A percentile compares a stretch with the other conserved stretches of the same genome.
Conservation (phyloP, 2,113 vertebrate species). For the Sander lucioperca region DNA sequence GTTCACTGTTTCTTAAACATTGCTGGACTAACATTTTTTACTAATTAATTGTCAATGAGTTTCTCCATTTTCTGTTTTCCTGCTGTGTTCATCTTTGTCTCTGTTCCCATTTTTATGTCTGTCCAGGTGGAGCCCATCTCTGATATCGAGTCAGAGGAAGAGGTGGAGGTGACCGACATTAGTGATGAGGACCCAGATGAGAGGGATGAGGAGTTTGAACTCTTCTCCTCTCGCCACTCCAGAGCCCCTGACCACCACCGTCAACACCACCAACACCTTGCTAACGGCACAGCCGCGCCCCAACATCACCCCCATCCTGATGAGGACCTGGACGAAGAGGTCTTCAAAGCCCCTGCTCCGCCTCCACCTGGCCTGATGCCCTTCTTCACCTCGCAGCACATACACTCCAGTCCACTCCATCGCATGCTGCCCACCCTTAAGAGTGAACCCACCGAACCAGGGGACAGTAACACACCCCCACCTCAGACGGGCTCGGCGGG, state of each 20-base stretch:
- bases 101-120: background rate
- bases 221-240: slow-evolving; percentile 67
- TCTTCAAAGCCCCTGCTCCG: slow-evolving; percentile 91
- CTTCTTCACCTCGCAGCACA: slow-evolving; percentile 67
- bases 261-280: slow-evolving; percentile 38
- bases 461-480: slow-evolving; percentile 64
- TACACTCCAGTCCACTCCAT: slow-evolving; percentile 36
- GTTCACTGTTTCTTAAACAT: too few relatives aligned
- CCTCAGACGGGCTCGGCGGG: slow-evolving; percentile 55
- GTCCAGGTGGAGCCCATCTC: slow-evolving; percentile 93
- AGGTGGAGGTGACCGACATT: slow-evolving; percentile 93
- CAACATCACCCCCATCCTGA: slow-evolving; percentile 65
- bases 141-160: slow-evolving; percentile 90
- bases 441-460: slow-evolving; percentile 76
- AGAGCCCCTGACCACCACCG: slow-evolving; percentile 58
- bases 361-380: slow-evolving; percentile 78
- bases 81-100: background rate
- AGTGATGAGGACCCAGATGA: slow-evolving; percentile 89
- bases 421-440: slow-evolving; percentile 70
- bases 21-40: too few relatives aligned
- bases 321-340: slow-evolving; percentile 91
- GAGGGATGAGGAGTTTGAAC: slow-evolving; percentile 78
- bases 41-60: background rate
- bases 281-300: slow-evolving; percentile 61
- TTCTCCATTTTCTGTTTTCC: background rate